These are phyloP conservation scores for Limenitis camilla DNA, from an alignment of 2,888 invertebrate genomes.

Conservation along the genomic window DNA sequence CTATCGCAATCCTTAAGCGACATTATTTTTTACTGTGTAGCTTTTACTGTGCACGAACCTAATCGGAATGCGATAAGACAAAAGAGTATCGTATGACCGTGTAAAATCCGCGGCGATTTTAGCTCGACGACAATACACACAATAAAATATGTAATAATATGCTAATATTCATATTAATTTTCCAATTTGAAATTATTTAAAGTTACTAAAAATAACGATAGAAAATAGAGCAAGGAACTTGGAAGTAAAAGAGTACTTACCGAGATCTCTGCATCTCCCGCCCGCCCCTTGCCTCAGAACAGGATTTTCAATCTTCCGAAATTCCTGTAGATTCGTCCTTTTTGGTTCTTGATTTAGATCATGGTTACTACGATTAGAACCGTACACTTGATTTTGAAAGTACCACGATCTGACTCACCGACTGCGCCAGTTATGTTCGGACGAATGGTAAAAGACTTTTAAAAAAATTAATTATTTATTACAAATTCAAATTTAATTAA, in stretches of 20 bases:
- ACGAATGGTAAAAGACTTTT: no score
- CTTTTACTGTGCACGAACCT: no score
- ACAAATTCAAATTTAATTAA: no score
- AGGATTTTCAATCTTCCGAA: constrained; percentile 9
- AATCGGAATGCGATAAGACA: no score
- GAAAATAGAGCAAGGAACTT: neutral
- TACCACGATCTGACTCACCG: neutral
- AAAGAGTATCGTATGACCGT: no score
- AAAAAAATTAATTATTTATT: no score
- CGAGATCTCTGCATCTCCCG: neutral
- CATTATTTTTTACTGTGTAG: neutral
- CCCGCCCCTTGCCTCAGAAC: constrained; percentile 4
- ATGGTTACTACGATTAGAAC: constrained; percentile 5
- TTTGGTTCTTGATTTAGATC: constrained; percentile 8
- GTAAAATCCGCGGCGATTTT: no score
- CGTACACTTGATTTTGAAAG: neutral
- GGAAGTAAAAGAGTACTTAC: neutral
- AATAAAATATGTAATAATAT: no score
- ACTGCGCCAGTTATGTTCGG: no score
- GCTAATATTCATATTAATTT: no score
- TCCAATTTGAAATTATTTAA: no score
- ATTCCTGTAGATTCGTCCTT: constrained; percentile 8
- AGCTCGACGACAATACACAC: no score
- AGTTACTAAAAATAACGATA: neutral
- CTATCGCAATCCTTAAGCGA: neutral